Percentiles rank a stretch among this genome's conserved stretches.
These are phyloP conservation scores for Acropternis orthonyx DNA, from an alignment of 2,797 vertebrate genomes.

Conservation along the genomic window DNA sequence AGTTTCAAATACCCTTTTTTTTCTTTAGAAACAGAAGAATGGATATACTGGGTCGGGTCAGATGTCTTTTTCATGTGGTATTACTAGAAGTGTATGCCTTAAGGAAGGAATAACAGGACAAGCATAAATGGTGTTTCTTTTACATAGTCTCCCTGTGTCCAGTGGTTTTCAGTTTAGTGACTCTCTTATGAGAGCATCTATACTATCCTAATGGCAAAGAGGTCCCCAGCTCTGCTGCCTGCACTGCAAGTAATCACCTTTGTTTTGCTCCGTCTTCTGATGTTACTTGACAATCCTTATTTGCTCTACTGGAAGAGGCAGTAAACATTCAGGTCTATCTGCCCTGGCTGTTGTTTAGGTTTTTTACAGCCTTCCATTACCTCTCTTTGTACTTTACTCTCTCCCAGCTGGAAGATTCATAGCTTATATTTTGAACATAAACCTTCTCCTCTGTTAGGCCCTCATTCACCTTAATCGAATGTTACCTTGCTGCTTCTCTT, in stretches of 20 bases:
- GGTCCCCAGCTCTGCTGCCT: background rate
- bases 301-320: background rate
- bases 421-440: background rate
- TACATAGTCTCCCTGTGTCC: background rate
- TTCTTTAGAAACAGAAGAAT: background rate
- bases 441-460: background rate
- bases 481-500: background rate
- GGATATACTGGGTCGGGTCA: background rate
- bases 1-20: background rate
- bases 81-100: background rate
- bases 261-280: background rate
- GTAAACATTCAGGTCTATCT: background rate
- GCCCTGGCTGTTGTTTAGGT: background rate
- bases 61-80: background rate
- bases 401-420: background rate
- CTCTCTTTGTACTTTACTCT: background rate
- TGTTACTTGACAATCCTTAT: background rate
- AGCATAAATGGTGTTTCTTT: background rate
- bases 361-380: background rate
- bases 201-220: accelerated
- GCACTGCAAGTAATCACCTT: background rate
- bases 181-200: background rate
- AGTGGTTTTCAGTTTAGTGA: background rate
- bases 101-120: background rate
- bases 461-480: background rate